Base-by-base conservation (phyloP, 1,140 invertebrate genomes). In the Cydia fagiglandana region DNA sequence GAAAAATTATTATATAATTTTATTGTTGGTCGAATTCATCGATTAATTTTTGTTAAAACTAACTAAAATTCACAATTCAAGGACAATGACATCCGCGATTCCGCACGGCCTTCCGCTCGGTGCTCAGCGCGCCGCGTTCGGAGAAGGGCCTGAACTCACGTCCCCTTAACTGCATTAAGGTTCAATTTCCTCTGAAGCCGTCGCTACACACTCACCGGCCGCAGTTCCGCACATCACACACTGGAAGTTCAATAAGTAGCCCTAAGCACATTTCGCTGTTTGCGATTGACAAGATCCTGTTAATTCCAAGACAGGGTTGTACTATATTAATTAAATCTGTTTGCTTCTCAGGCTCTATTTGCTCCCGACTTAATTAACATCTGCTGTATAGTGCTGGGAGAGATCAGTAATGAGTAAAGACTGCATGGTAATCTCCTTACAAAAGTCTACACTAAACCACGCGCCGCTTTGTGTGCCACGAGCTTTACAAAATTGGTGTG, bases 301-400 rank as follows among this genome's bases (percentile, higher is more conserved):
- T 88, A 86, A 87, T 86, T 79, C 82, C 79, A 86, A 86, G 84
- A 90, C 78, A 79, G 79, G 81, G 83, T 81, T 83, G 81, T 84
- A 83, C 80, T 82, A 81, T 86, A 90, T 89, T 90, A 88, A 90
- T 90, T 90, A 91, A 88, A 89, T 87, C 85, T 88, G 87, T 90
- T 89, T 89, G 83, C 86, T 88, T 87, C 86, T 86, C 84, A 83
- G 86, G 80, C 83, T 89, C 80, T 91, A 88, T 91, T 90, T 88
- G 84, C 86, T 84, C 74, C 79, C 79, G 83, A 85, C 81, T 89
- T 88, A 84, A 91, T 91, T 90, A 87, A 89, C 84, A 86, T 41
- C 38, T 38, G 30, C 30, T 70, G 34, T 70, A 70, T 70, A 70
- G 30, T 70, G 66, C 30, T 70, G 28, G 28, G 7, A 53, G 56